phyloP scores from a whole-genome alignment of 2,888 invertebrate species.

The Limnephilus lunatus region DNA sequence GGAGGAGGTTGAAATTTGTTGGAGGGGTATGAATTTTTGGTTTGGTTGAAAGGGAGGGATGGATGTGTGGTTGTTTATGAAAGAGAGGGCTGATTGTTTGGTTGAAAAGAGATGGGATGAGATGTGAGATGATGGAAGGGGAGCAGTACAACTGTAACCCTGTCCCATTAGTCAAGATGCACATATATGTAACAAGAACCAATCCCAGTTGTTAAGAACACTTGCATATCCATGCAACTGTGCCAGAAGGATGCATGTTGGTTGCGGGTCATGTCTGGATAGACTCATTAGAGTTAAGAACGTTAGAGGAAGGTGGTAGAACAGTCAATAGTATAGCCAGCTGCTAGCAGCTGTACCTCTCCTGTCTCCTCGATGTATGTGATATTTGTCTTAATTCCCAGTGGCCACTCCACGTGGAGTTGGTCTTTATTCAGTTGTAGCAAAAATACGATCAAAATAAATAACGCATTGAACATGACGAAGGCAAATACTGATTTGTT shows the following conservation, averaged over 20 bases:
- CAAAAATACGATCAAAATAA: slow-evolving; percentile 98
- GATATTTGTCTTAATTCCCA: slow-evolving; percentile 96
- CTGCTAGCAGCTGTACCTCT: slow-evolving; percentile 83
- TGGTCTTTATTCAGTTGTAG: slow-evolving; percentile 99
- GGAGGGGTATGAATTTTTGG: too few relatives aligned
- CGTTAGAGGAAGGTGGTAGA: slow-evolving; percentile 60
- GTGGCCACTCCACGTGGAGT: slow-evolving; percentile 98
- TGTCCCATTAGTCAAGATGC: slow-evolving; percentile 66
- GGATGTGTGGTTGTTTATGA: background rate
- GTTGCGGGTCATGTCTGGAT: slow-evolving; percentile 71
- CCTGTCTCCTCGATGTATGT: slow-evolving; percentile 94
- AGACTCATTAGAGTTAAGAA: slow-evolving; percentile 75
- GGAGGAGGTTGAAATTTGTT: background rate
- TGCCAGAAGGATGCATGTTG: slow-evolving; percentile 75
- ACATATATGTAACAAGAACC: slow-evolving; percentile 62
- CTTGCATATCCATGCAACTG: slow-evolving; percentile 74
- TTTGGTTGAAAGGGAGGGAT: background rate
- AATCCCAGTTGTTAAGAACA: slow-evolving; percentile 65
- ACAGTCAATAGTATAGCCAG: slow-evolving; percentile 63
- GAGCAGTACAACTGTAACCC: slow-evolving; percentile 59
- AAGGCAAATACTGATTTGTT: slow-evolving; percentile 98
- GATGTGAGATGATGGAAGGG: slow-evolving; percentile 44
- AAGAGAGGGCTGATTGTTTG: background rate
- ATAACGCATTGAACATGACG: slow-evolving; percentile 99
- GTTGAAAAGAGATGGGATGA: slow-evolving; percentile 27